Evolutionary conservation across 2,888 invertebrate genomes (phyloP).

Genomic region (Metacarcinus magister): DNA sequence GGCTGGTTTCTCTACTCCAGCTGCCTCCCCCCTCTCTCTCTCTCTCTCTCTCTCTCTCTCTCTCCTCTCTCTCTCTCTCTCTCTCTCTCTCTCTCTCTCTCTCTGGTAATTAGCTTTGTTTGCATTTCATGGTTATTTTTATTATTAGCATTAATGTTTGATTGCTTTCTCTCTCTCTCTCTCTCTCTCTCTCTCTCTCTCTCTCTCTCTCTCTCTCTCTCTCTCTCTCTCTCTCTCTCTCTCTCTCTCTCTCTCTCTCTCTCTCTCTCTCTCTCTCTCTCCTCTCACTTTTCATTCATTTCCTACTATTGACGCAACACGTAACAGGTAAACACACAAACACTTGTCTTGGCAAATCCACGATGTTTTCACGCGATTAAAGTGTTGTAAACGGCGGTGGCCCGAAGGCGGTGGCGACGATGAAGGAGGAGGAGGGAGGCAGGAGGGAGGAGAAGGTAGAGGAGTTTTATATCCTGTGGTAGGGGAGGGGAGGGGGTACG

Average conservation of each 20-base stretch:
- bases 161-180: not conserved
- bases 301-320: not conserved
- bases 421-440: not conserved
- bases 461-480: not conserved
- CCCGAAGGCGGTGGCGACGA: not conserved
- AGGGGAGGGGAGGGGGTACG: not conserved
- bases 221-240: constrained; percentile 39
- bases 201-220: constrained; percentile 29
- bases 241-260: constrained; percentile 50
- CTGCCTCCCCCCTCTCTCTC: not conserved
- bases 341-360: not conserved
- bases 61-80: constrained; percentile 2
- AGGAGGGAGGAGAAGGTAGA: not conserved
- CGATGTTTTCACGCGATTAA: not conserved
- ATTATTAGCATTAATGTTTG: not conserved
- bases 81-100: not conserved
- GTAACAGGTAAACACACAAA: not conserved
- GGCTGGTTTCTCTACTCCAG: constrained; percentile 40
- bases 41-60: constrained; percentile 50
- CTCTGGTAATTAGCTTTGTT: not conserved
- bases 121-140: not conserved
- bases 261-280: constrained; percentile 49
- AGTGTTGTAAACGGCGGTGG: not conserved
- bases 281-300: not conserved
- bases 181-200: not conserved